Evolutionary conservation across 2,113 vertebrate genomes (phyloP), one percentile per base, ranked within the genome.

Genomic region (Smithornis capensis): DNA sequence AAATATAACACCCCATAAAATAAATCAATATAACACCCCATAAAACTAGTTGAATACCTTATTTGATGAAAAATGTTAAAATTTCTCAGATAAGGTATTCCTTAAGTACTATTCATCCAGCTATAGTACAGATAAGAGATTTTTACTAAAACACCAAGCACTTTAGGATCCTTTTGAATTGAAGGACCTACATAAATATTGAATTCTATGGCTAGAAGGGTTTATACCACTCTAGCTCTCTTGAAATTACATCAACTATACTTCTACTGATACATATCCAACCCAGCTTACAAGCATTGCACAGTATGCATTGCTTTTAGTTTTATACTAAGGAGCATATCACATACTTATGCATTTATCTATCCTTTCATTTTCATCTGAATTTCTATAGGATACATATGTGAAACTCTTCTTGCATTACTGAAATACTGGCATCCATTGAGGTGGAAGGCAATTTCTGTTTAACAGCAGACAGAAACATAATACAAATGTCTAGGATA

Each of bases 401-500:
- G 0, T 73, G 67, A 92, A 90, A 80, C 33, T 83, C n/a, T 79
- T 42, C 40, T 50, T 76, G 59, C 45, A 50, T 62, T 50, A 77
- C 33, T 90, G 84, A 92, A 95, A 80, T 73, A 24, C 67, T 94
- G 86, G 80, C 56, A 81, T 67, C 52, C 29, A 63, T 52, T 63
- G 76, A 80, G 38, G 68, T 70, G 74, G 89, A 92, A 87, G 65
- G 31, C 74, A 94, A 74, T 94, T 92, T 94, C 78, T 91, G 74
- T 71, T 90, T 92, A 90, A 88, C 63, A 80, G 67, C 45, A 93
- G 88, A 57, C 71, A 95, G 75, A 93, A 94, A 92, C 59, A 86
- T 81, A 80, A 95, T 96, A 65, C 59, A 80, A 96, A 92, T 83
- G 45, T 92, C 94, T 94, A 91, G 90, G 85, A 86, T 79, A 93